These are phyloP conservation scores for Procambarus virginalis DNA, from an alignment of 1,140 invertebrate species.

Conservation along the genomic window DNA sequence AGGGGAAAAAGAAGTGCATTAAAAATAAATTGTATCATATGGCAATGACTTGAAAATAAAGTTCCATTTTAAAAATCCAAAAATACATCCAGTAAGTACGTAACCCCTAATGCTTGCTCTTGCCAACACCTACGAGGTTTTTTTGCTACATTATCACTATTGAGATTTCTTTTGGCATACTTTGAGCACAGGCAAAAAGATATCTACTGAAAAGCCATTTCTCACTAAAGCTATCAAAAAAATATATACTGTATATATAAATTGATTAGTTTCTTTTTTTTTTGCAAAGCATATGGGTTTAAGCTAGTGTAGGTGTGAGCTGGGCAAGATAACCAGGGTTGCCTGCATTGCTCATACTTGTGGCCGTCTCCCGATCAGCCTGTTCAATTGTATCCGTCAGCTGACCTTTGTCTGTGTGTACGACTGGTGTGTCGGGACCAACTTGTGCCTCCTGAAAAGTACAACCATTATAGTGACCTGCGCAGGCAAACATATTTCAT, in stretches of 20 bases:
- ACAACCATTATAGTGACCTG: no score
- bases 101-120: constrained; percentile 2
- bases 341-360: constrained; percentile 73
- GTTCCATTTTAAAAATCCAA: neutral
- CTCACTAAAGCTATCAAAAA: neutral
- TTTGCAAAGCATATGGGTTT: neutral
- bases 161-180: neutral
- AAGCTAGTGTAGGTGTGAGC: constrained; percentile 22
- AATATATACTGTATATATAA: neutral
- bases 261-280: neutral
- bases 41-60: neutral
- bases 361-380: constrained; percentile 74
- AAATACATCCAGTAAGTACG: constrained; percentile 28
- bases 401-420: constrained; percentile 78
- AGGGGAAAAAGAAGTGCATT: neutral
- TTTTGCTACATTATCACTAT: neutral
- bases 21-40: neutral
- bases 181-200: neutral
- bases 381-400: constrained; percentile 76
- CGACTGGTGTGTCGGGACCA: constrained; percentile 70
- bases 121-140: constrained; percentile 18
- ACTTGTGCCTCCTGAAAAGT: constrained; percentile 70
- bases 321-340: constrained; percentile 26
- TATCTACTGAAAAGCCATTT: neutral
- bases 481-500: no score